Evolutionary conservation across 2,113 vertebrate genomes (phyloP).

Genomic region (Hyla sarda): DNA sequence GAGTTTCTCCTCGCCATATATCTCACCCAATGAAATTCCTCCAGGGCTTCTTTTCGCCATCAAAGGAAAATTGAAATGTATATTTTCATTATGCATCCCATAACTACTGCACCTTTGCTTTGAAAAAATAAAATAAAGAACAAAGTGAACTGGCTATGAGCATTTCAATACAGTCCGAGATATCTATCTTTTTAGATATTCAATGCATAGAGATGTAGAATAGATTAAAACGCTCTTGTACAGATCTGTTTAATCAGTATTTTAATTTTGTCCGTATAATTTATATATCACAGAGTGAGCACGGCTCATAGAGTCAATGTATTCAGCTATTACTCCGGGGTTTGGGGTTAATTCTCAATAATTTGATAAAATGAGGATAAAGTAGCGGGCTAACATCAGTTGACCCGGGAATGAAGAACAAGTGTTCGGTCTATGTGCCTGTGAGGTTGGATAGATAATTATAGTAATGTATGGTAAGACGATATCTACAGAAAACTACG

Average conservation of each 20-base stretch:
- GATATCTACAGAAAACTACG: not conserved
- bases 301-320: not conserved
- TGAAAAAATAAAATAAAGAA: not conserved
- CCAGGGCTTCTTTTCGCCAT: conserved; percentile 12
- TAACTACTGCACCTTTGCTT: not conserved
- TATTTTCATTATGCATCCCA: conserved; percentile 24
- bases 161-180: not conserved
- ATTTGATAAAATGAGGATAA: not conserved
- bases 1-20: not conserved
- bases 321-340: not conserved
- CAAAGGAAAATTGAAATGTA: conserved; percentile 30
- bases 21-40: conserved; percentile 4
- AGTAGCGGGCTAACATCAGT: not conserved
- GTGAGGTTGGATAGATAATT: not conserved
- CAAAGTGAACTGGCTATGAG: not conserved
- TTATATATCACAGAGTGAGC: not conserved
- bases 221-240: not conserved
- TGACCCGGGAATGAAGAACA: not conserved
- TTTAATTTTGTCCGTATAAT: not conserved
- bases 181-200: not conserved
- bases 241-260: conserved; percentile 4
- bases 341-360: not conserved
- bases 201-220: not conserved
- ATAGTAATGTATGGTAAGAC: not conserved
- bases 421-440: not conserved